A percentile compares a stretch with the other conserved stretches of the same genome.
Evolutionary conservation across 2,888 invertebrate genomes (phyloP).

Genomic region (Gonocerus acuteangulatus): DNA sequence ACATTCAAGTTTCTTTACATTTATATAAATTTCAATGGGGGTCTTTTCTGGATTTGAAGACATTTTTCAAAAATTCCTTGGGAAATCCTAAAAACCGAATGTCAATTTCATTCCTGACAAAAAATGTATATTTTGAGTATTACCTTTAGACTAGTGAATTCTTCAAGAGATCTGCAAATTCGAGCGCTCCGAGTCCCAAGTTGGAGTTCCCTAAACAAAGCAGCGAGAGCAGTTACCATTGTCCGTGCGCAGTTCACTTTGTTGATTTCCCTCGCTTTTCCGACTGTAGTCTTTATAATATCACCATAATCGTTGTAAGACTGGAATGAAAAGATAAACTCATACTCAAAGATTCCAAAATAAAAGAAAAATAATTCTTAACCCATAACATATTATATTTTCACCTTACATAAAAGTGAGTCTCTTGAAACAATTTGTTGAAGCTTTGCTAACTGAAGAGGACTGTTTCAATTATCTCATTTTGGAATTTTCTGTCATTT

Average conservation of each 20-base stretch:
- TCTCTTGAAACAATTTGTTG: no score
- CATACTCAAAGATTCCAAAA: constrained; percentile 12
- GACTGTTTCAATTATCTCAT: no score
- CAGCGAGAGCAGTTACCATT: constrained; percentile 84
- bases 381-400: constrained; percentile 96
- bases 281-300: constrained; percentile 92
- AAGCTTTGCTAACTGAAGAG: no score
- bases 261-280: constrained; percentile 95
- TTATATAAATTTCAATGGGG: no score
- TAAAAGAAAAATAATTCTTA: constrained; percentile 33
- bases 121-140: constrained; percentile 1
- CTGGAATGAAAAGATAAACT: constrained; percentile 47
- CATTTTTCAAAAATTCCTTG: no score
- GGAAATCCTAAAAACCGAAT: no score
- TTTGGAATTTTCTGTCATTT: no score
- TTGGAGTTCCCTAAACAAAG: constrained; percentile 70
- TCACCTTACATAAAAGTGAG: constrained; percentile 51
- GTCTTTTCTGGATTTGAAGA: no score
- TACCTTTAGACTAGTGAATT: constrained; percentile 82
- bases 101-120: no score
- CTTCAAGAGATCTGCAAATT: constrained; percentile 64
- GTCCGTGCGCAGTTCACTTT: constrained; percentile 92
- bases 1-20: no score
- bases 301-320: constrained; percentile 98
- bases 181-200: constrained; percentile 44